These are phyloP conservation scores for Hyles lineata DNA, from an alignment of 2,888 invertebrate genomes.

Conservation along the genomic window DNA sequence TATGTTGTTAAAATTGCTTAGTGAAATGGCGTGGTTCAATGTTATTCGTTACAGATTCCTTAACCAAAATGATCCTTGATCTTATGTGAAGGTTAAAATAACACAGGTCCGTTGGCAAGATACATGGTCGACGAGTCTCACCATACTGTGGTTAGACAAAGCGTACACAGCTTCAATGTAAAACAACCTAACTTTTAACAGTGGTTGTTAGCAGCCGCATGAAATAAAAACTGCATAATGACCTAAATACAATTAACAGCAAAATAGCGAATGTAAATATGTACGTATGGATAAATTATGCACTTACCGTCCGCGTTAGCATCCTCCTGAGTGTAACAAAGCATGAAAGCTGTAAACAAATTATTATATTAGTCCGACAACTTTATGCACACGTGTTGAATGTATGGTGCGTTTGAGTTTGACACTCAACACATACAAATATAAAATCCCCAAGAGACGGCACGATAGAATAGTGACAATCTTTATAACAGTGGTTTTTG, in stretches of 20 bases:
- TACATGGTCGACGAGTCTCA: slow-evolving; percentile 32
- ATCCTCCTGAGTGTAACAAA: slow-evolving; percentile 97
- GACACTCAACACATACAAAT: background rate
- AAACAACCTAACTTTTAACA: slow-evolving; percentile 60
- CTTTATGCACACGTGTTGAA: slow-evolving; percentile 6
- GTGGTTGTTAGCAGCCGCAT: slow-evolving; percentile 77
- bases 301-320: slow-evolving; percentile 94
- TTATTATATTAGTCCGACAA: slow-evolving; percentile 55
- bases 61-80: background rate
- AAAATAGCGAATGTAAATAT: slow-evolving; percentile 66
- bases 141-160: slow-evolving; percentile 68
- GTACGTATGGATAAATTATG: slow-evolving; percentile 43
- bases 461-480: background rate
- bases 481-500: background rate
- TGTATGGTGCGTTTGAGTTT: background rate
- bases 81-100: background rate
- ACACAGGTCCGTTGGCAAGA: background rate
- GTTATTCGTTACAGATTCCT: background rate
- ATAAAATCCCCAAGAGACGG: background rate
- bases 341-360: slow-evolving; percentile 95
- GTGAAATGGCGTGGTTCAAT: background rate
- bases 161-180: slow-evolving; percentile 69
- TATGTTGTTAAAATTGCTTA: background rate
- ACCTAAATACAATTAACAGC: slow-evolving; percentile 74
- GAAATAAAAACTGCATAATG: slow-evolving; percentile 70